Evolutionary conservation across 1,140 invertebrate genomes (phyloP).

Genomic region (Caerostris extrusa): DNA sequence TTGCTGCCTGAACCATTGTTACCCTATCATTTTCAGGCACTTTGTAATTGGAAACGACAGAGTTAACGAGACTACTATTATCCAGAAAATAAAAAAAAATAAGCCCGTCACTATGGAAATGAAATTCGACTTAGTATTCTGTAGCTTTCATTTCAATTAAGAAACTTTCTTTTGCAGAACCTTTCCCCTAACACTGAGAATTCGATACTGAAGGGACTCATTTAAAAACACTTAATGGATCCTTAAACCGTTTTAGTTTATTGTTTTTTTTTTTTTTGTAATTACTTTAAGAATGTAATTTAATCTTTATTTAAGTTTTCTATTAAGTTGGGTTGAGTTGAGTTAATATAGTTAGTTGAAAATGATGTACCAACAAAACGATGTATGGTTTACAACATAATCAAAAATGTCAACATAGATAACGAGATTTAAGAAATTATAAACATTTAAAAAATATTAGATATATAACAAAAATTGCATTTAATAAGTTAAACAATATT

Average conservation of each 20-base stretch:
- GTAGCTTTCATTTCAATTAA: slow-evolving; percentile 15
- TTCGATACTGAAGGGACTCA: neutral
- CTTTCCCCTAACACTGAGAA: neutral
- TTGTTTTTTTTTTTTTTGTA: neutral
- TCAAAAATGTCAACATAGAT: too few relatives aligned
- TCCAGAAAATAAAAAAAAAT: neutral
- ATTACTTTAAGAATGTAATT: neutral
- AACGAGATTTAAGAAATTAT: too few relatives aligned
- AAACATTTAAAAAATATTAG: too few relatives aligned
- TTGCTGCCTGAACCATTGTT: neutral
- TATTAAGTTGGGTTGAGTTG: too few relatives aligned
- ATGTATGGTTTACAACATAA: too few relatives aligned
- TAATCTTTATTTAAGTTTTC: too few relatives aligned
- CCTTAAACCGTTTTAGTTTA: neutral
- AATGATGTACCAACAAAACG: too few relatives aligned
- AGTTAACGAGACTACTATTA: neutral
- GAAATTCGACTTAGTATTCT: neutral
- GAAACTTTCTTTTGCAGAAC: neutral
- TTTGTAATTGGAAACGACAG: neutral
- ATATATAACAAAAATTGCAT: too few relatives aligned
- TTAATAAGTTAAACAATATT: too few relatives aligned
- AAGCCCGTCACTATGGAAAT: neutral
- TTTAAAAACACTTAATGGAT: neutral
- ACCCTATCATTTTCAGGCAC: neutral
- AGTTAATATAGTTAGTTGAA: too few relatives aligned